Percentiles rank a stretch among this genome's conserved stretches.
Evolutionary conservation across 2,113 vertebrate genomes (phyloP).

Genomic region (Hirundichthys speculiger): DNA sequence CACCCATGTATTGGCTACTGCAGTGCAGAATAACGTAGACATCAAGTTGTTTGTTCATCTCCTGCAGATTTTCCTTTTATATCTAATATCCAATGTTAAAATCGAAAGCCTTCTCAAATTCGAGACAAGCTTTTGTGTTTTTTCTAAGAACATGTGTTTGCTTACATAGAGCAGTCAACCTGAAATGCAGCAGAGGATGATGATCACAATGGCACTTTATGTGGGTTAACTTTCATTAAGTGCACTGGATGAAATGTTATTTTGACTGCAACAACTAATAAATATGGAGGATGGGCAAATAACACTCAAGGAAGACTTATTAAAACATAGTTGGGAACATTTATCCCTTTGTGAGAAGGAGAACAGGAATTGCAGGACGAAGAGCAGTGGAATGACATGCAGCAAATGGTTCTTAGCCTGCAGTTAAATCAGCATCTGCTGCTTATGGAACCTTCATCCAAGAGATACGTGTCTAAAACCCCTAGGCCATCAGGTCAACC

Average conservation of each 20-base stretch:
- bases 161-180: too few relatives aligned
- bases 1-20: constrained; percentile 69
- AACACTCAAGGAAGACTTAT: background rate
- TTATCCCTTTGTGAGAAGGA: background rate
- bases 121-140: background rate
- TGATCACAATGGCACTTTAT: too few relatives aligned
- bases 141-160: too few relatives aligned
- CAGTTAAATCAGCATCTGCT: background rate
- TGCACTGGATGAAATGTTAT: too few relatives aligned
- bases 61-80: constrained; percentile 42
- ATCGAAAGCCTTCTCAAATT: constrained; percentile 41
- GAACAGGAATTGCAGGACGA: background rate
- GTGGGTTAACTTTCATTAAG: too few relatives aligned
- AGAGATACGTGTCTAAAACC: background rate
- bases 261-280: too few relatives aligned
- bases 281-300: background rate
- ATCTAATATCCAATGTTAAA: constrained; percentile 11
- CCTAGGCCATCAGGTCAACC: background rate
- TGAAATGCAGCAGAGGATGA: too few relatives aligned
- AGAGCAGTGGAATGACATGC: background rate
- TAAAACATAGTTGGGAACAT: background rate
- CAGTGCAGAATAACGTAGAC: constrained; percentile 43
- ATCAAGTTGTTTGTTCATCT: constrained; percentile 43
- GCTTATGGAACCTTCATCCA: background rate
- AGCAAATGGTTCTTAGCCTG: background rate